A percentile compares a stretch with the other conserved stretches of the same genome.
phyloP scores from a whole-genome alignment of 2,888 invertebrate species.

The Myopa testacea region DNA sequence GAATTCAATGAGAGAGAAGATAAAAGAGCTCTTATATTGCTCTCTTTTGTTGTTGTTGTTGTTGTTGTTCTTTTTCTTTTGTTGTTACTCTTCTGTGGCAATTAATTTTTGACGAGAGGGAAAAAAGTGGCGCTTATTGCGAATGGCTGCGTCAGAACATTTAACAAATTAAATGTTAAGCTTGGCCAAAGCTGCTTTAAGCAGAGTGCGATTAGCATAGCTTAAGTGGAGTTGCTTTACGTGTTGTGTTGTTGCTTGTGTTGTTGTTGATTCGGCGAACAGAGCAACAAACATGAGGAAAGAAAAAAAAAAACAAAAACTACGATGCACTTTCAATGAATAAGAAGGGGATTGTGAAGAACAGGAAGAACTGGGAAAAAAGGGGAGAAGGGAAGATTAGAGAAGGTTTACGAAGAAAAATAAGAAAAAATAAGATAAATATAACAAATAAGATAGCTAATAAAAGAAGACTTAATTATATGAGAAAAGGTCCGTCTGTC shows the following conservation, averaged over 20 bases:
- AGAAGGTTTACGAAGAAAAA: neutral
- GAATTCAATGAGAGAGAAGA: neutral
- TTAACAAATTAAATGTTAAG: conserved; percentile 14
- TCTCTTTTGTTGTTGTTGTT: neutral
- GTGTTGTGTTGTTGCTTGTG: neutral
- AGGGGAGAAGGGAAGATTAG: no score
- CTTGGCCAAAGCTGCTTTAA: conserved; percentile 4
- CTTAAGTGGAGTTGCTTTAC: neutral
- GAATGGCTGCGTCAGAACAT: neutral
- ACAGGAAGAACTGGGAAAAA: neutral
- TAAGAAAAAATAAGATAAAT: neutral
- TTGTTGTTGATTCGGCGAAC: no score
- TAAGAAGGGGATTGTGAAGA: neutral
- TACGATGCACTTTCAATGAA: neutral
- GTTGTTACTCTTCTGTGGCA: neutral
- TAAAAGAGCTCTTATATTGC: no score
- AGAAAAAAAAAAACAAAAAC: neutral
- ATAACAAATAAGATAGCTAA: neutral
- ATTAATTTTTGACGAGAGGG: neutral
- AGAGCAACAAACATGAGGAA: neutral
- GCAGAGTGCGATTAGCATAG: neutral
- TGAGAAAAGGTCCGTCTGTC: neutral
- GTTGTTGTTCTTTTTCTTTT: neutral
- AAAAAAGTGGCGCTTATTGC: neutral
- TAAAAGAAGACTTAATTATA: neutral